Evolutionary conservation across 2,888 invertebrate genomes (phyloP).

Genomic region (Lithophane semibrunnea): DNA sequence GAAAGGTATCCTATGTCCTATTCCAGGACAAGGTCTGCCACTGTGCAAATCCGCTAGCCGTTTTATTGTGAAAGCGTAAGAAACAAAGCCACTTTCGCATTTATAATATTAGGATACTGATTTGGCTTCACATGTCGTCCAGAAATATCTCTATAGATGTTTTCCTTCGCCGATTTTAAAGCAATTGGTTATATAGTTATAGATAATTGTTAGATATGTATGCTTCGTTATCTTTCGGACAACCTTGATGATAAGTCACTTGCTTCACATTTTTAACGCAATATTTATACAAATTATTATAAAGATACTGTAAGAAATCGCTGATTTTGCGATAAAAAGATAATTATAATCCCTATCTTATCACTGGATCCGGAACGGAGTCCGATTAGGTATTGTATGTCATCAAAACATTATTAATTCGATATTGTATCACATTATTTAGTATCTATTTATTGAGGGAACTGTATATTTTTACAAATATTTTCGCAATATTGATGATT

Average conservation of each 20-base stretch:
- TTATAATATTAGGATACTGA: too few relatives aligned
- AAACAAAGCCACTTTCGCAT: too few relatives aligned
- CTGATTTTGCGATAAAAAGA: slow-evolving; percentile 41
- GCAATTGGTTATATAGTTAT: too few relatives aligned
- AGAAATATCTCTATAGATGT: too few relatives aligned
- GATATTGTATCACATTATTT: slow-evolving; percentile 17
- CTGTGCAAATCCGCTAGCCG: too few relatives aligned
- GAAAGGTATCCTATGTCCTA: too few relatives aligned
- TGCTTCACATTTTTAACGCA: slow-evolving; percentile 38
- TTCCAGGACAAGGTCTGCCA: too few relatives aligned
- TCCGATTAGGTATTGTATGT: not conserved
- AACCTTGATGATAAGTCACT: not conserved
- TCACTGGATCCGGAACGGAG: slow-evolving; percentile 33
- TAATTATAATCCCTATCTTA: slow-evolving; percentile 34
- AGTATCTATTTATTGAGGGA: slow-evolving; percentile 16
- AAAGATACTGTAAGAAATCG: slow-evolving; percentile 38
- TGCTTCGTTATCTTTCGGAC: not conserved
- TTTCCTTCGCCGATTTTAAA: too few relatives aligned
- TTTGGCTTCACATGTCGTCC: too few relatives aligned
- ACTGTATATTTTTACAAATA: slow-evolving; percentile 34
- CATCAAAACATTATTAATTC: slow-evolving; percentile 38
- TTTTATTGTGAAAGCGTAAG: too few relatives aligned
- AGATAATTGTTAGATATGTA: too few relatives aligned
- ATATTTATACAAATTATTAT: slow-evolving; percentile 46
- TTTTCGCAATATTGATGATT: slow-evolving; percentile 32